Conservation (phyloP, 2,888 invertebrate species). For the Pterostichus niger region DNA sequence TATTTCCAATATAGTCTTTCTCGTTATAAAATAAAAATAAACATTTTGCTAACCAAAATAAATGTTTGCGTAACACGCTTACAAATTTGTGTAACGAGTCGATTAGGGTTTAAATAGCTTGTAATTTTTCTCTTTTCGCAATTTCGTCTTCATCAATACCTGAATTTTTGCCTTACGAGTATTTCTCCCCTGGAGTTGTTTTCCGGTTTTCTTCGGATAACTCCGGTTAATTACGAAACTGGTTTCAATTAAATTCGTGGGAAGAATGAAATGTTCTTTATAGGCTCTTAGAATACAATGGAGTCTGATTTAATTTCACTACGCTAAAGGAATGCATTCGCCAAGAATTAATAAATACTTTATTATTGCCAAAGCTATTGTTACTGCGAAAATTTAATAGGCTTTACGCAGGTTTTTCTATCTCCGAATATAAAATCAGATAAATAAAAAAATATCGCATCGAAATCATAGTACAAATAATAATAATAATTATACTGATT, state of each 20-base stretch:
- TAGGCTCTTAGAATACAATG: slow-evolving; percentile 47
- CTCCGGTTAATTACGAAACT: slow-evolving; percentile 54
- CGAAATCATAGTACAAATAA: no score
- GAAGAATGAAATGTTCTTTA: slow-evolving; percentile 41
- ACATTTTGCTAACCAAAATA: slow-evolving; percentile 42
- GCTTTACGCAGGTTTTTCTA: no score
- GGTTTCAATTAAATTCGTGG: slow-evolving; percentile 62
- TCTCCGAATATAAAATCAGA: no score
- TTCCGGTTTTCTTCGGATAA: slow-evolving; percentile 43
- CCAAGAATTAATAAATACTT: background rate
- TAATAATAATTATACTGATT: no score
- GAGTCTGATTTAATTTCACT: slow-evolving; percentile 32
- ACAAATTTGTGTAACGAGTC: slow-evolving; percentile 38
- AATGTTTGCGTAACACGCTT: slow-evolving; percentile 17
- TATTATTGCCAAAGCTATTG: background rate
- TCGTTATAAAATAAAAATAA: slow-evolving; percentile 48
- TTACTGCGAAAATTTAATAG: background rate
- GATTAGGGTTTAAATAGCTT: slow-evolving; percentile 20
- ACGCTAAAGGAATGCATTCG: background rate
- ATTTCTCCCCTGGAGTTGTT: background rate
- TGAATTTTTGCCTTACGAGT: background rate
- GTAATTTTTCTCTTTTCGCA: slow-evolving; percentile 17
- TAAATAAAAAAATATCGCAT: no score
- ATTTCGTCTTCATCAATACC: slow-evolving; percentile 20
- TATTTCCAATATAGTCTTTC: slow-evolving; percentile 21